A percentile compares a stretch with the other conserved stretches of the same genome.
Evolutionary conservation across 1,140 invertebrate genomes (phyloP).

Genomic region (Tachypleus tridentatus): DNA sequence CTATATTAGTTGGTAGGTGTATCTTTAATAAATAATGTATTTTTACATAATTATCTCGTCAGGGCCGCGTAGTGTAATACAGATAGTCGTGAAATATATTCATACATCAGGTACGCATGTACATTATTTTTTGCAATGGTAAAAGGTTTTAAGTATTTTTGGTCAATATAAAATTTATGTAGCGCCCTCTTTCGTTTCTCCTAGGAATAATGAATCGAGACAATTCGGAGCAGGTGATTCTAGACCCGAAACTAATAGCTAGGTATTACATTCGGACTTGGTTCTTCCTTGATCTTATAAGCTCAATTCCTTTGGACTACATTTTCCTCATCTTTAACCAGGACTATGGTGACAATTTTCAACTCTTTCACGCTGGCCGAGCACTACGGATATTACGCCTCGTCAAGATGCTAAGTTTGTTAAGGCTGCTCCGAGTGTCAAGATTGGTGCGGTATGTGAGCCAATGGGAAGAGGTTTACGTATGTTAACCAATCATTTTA

Average conservation of each 20-base stretch:
- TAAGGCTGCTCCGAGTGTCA: slow-evolving; percentile 84
- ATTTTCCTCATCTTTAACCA: slow-evolving; percentile 99
- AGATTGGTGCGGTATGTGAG: slow-evolving; percentile 94
- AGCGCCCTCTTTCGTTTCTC: not conserved
- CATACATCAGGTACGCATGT: no score
- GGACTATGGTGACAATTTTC: slow-evolving; percentile 93
- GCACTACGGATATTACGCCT: slow-evolving; percentile 89
- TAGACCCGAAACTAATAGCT: slow-evolving; percentile 96
- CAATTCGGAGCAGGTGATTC: slow-evolving; percentile 97
- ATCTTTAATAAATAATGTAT: no score
- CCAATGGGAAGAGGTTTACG: slow-evolving; percentile 99
- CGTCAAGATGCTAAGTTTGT: slow-evolving; percentile 89
- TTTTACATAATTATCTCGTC: no score
- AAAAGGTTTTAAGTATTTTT: not conserved
- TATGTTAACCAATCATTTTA: slow-evolving; percentile 48
- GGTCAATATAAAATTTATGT: slow-evolving; percentile 15
- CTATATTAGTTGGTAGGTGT: no score
- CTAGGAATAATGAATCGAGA: slow-evolving; percentile 98
- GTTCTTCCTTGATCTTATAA: slow-evolving; percentile 99
- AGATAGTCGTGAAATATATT: no score
- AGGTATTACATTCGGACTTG: slow-evolving; percentile 96
- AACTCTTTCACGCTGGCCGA: slow-evolving; percentile 89
- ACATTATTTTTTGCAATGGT: no score
- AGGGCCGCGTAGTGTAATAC: no score
- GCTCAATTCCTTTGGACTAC: slow-evolving; percentile 98